Conservation (phyloP, 2,888 invertebrate genomes). For the Hirtodrosophila confusa region DNA sequence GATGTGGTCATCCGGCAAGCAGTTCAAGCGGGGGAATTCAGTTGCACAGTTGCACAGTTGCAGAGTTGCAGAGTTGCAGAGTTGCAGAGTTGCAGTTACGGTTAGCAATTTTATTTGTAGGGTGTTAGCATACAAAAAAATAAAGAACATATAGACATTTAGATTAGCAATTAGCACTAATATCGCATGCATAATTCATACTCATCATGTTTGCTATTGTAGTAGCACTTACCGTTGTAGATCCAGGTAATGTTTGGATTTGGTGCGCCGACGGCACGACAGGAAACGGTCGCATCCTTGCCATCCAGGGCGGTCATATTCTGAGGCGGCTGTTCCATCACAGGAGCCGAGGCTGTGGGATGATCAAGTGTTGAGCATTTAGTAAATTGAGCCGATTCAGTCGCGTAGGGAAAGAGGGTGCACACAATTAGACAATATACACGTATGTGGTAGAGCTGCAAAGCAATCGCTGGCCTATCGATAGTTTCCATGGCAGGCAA, state of each 20-base stretch:
- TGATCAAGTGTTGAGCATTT: constrained; percentile 17
- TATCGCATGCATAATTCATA: constrained; percentile 13
- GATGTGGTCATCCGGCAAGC: constrained; percentile 35
- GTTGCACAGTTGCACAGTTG: too few species aligned
- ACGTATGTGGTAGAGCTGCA: too few species aligned
- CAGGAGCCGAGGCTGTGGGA: constrained; percentile 91
- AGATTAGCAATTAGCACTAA: constrained; percentile 35
- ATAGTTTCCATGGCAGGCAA: too few species aligned
- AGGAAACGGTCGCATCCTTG: constrained; percentile 94
- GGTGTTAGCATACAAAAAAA: constrained; percentile 49
- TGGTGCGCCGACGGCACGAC: constrained; percentile 95
- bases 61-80: too few species aligned
- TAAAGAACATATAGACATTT: constrained; percentile 21
- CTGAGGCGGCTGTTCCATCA: constrained; percentile 92
- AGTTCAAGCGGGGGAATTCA: constrained; percentile 25
- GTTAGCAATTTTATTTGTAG: constrained; percentile 54
- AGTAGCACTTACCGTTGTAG: constrained; percentile 90
- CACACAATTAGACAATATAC: neutral
- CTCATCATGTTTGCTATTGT: neutral
- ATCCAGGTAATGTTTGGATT: constrained; percentile 96
- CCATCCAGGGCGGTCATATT: constrained; percentile 96
- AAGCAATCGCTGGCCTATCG: too few species aligned
- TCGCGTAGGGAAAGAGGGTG: constrained; percentile 19
- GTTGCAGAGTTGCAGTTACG: constrained; percentile 21
- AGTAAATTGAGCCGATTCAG: constrained; percentile 3